Percentiles rank a stretch among this genome's conserved stretches.
These are phyloP conservation scores for Erithacus rubecula DNA, from an alignment of 2,797 vertebrate species.

Conservation along the genomic window DNA sequence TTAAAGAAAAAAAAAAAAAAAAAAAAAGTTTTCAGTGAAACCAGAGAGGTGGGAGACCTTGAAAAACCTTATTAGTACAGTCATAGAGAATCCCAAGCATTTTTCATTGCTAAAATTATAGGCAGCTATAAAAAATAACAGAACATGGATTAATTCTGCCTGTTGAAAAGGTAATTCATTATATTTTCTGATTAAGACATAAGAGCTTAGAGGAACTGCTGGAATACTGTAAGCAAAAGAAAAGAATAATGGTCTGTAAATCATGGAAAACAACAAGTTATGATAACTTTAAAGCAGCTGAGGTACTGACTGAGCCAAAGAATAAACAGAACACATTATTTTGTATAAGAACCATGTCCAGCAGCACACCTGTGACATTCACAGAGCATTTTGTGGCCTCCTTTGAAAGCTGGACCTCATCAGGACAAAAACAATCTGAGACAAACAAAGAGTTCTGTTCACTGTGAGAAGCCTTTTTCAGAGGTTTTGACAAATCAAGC, in stretches of 20 bases:
- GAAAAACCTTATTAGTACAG: not conserved
- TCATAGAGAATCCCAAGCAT: accelerated
- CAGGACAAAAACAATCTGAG: not conserved
- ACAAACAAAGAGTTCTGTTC: not conserved
- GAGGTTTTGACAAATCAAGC: not conserved
- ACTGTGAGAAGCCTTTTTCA: not conserved
- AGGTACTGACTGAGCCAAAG: not conserved
- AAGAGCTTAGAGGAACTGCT: not conserved
- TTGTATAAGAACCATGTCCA: not conserved
- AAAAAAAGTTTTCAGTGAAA: not conserved
- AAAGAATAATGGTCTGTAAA: not conserved
- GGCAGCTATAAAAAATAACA: not conserved
- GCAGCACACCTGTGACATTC: not conserved
- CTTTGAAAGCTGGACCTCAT: not conserved
- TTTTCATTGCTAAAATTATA: not conserved
- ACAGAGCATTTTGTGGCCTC: not conserved
- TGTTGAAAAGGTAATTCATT: not conserved
- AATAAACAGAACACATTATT: not conserved
- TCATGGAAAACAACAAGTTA: not conserved
- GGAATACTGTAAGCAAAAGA: not conserved
- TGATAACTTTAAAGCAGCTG: not conserved
- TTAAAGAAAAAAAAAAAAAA: not conserved
- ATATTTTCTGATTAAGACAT: not conserved
- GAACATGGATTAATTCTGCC: not conserved
- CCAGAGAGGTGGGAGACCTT: accelerated